Base-by-base conservation (phyloP, 2,797 vertebrate species). In the Acanthornis magna region DNA sequence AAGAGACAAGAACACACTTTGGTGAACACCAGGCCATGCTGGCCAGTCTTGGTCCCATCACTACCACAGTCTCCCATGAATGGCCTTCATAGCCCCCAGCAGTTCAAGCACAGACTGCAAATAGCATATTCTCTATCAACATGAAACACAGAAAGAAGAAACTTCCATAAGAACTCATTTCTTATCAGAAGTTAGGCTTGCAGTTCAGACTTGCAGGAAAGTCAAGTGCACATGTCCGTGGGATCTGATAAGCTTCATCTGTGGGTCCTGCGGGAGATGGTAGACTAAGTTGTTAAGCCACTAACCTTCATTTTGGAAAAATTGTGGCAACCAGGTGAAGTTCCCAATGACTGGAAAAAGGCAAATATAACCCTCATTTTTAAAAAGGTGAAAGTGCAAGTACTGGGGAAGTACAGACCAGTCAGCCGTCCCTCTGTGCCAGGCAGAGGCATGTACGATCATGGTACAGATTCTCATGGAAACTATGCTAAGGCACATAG, bases 81-180 rank as follows among this genome's bases (percentile, higher is more conserved):
- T 1, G 0, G 17, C 36, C 20, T 30, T 70, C 60, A 36, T 10
- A 76, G 29, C 3, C 9, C 11, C 7, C 25, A 36, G 17, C 5
- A 53, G 32, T 71, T 5, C 47, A 18, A 78, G 15, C n/a, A 66
- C 5, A n/a, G 53, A 40, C 14, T 58, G 20, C 12, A 61, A 7
- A 23, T 10, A 63, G 10, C 14, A 36, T 15, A 38, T 27, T 54
- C 27, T 75, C n/a, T 43, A 58, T 13, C 55, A 78, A 43, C 6
- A 58, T 27, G 13, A 57, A 65, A 58, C 4, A n/a, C 0, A 15
- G 32, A 89, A 42, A 4, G 11, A 7, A 88, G 50, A 86, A 61
- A 70, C 5, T 22, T 58, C 66, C 38, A 20, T 5, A 51, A 89
- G 42, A 77, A 22, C n/a, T 27, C 22, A 19, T 22, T 10, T 45